Evolutionary conservation across 2,888 invertebrate species (phyloP).

Genomic region (Bombyx huttoni): DNA sequence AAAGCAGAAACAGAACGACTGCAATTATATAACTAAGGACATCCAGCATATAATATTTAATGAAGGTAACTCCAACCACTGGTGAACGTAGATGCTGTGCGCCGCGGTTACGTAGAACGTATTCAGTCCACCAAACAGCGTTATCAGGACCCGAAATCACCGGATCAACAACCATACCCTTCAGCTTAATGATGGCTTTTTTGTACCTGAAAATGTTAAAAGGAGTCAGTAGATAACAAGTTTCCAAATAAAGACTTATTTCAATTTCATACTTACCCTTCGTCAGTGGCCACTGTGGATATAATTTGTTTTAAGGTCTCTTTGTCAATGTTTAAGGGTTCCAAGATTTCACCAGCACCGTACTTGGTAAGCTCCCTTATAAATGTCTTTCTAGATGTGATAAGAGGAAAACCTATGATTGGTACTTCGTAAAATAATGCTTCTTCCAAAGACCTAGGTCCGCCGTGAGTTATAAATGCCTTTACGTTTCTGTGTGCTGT

Average conservation of each 20-base stretch:
- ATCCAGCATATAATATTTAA: constrained; percentile 53
- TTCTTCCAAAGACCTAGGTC: constrained; percentile 57
- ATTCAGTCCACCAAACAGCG: constrained; percentile 70
- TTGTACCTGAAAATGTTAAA: constrained; percentile 36
- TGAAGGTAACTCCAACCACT: constrained; percentile 37
- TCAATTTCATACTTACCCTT: constrained; percentile 29
- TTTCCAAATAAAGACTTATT: too few relatives aligned
- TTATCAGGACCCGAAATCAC: constrained; percentile 54
- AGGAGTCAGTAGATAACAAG: neutral
- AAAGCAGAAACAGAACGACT: constrained; percentile 13
- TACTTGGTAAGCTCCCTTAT: constrained; percentile 43
- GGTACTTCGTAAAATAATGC: constrained; percentile 55
- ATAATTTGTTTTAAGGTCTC: constrained; percentile 36
- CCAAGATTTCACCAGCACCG: constrained; percentile 49
- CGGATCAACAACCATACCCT: constrained; percentile 29
- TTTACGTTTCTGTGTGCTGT: constrained; percentile 56
- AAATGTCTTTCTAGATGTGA: constrained; percentile 43
- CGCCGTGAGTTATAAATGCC: constrained; percentile 57
- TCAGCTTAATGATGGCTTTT: constrained; percentile 33
- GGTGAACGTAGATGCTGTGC: constrained; percentile 55
- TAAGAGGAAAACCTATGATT: constrained; percentile 47
- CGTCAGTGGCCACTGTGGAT: constrained; percentile 26
- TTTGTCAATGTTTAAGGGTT: constrained; percentile 45
- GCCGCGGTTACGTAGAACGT: constrained; percentile 56
- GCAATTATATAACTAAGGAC: constrained; percentile 21